Evolutionary conservation across 92 coral and sea anemone genomes (phyloP).

Genomic region (Umimayanthus chanpuru): DNA sequence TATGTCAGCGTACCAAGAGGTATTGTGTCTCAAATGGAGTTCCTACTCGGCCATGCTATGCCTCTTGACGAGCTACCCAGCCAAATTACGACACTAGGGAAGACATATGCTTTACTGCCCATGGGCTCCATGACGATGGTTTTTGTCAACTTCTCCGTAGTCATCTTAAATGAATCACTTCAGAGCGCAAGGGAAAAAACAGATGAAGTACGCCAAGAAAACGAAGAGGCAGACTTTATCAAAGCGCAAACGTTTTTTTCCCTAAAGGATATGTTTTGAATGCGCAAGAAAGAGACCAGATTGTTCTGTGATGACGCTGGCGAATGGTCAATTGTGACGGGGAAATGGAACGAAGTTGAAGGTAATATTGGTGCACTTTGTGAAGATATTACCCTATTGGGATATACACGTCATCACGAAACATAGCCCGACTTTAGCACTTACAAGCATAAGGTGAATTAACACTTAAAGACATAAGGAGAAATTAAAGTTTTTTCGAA

Average conservation of each 20-base stretch:
- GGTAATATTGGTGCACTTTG: too few relatives aligned
- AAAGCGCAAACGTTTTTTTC: not conserved
- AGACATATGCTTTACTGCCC: not conserved
- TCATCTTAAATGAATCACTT: constrained; percentile 51
- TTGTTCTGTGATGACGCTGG: not conserved
- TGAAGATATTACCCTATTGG: too few relatives aligned
- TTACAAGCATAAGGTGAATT: too few relatives aligned
- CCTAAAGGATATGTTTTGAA: not conserved
- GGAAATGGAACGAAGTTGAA: too few relatives aligned
- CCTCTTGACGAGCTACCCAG: constrained; percentile 31
- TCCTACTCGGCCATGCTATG: constrained; percentile 40
- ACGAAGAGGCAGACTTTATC: constrained; percentile 50
- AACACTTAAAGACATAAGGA: too few relatives aligned
- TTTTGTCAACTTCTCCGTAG: constrained; percentile 43
- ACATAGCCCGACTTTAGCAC: too few relatives aligned
- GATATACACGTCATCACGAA: too few relatives aligned
- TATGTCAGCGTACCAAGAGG: constrained; percentile 31
- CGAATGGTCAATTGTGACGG: too few relatives aligned
- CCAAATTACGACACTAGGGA: constrained; percentile 4
- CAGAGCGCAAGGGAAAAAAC: constrained; percentile 17
- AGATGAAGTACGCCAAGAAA: constrained; percentile 41
- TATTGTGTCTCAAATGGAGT: constrained; percentile 39
- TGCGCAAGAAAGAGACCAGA: not conserved
- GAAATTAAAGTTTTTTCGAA: too few relatives aligned
- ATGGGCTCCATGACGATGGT: constrained; percentile 31